Percentiles rank a stretch among this genome's conserved stretches.
phyloP scores from a whole-genome alignment of 1,140 invertebrate species.

The Calliopsis andreniformis region DNA sequence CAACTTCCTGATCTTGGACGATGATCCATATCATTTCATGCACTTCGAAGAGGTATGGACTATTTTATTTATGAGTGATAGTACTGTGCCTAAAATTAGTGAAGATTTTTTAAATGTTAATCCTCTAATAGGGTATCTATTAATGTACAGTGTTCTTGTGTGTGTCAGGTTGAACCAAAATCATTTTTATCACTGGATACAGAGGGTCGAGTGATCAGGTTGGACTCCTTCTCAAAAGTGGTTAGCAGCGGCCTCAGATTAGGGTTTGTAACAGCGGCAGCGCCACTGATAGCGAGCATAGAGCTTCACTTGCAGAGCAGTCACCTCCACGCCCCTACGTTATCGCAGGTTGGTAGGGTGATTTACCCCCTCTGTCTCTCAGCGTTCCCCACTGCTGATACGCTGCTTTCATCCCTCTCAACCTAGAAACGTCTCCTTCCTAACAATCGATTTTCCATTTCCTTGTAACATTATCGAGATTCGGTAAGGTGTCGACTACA shows the following conservation, averaged over 20 bases:
- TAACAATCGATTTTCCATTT: too few species aligned
- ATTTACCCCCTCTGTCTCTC: neutral
- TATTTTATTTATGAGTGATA: too few species aligned
- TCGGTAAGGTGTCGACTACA: neutral
- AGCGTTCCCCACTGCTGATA: neutral
- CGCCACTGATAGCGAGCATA: conserved; percentile 83
- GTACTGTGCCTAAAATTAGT: too few species aligned
- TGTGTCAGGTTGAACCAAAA: conserved; percentile 82
- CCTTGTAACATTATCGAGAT: neutral
- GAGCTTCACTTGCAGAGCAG: conserved; percentile 88
- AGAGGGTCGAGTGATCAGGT: conserved; percentile 88
- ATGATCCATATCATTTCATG: conserved; percentile 91
- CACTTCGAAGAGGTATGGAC: conserved; percentile 84
- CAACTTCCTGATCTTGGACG: conserved; percentile 90
- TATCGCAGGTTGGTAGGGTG: conserved; percentile 85
- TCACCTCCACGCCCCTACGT: conserved; percentile 86
- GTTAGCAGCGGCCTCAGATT: conserved; percentile 87
- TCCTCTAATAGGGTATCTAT: too few species aligned
- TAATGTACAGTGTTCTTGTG: neutral
- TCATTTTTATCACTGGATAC: conserved; percentile 89
- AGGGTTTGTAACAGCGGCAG: conserved; percentile 87
- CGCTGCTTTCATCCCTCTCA: neutral
- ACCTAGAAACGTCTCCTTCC: neutral
- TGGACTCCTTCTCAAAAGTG: conserved; percentile 92
- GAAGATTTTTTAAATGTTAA: too few species aligned